Conservation (phyloP, 2,113 vertebrate species). For the Willisornis vidua region DNA sequence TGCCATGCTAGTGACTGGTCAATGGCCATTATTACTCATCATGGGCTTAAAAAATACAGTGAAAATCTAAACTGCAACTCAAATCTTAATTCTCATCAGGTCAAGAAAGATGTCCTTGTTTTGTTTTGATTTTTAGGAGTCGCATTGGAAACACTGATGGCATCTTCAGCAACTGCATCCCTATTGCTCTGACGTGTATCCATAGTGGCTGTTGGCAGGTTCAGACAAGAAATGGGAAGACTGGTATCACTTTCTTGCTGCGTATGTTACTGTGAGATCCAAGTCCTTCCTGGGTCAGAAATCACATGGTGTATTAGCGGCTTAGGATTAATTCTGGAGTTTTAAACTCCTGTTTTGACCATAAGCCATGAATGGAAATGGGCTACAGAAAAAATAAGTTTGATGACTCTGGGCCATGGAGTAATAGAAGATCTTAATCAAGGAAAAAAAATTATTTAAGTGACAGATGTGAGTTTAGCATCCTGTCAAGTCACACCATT, state of each 20-base stretch:
- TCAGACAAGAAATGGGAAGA: background rate
- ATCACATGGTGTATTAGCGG: background rate
- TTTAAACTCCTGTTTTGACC: background rate
- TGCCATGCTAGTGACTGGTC: background rate
- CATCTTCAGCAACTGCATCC: background rate
- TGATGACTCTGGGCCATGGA: background rate
- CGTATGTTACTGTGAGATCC: background rate
- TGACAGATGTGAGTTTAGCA: background rate
- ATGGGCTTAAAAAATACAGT: background rate
- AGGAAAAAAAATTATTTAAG: background rate
- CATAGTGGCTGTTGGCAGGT: background rate
- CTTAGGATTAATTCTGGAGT: background rate
- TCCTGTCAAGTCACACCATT: background rate
- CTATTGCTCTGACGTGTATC: background rate
- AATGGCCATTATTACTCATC: background rate
- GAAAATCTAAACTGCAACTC: background rate
- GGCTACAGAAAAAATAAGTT: background rate
- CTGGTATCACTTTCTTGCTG: background rate
- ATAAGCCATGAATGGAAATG: background rate
- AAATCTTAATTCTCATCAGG: background rate
- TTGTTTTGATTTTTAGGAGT: background rate
- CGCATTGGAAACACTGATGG: background rate
- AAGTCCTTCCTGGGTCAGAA: constrained; percentile 8
- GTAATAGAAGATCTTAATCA: background rate
- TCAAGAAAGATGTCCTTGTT: background rate